Evolutionary conservation across 2,113 vertebrate species (phyloP).

Genomic region (Calidris pygmaea): DNA sequence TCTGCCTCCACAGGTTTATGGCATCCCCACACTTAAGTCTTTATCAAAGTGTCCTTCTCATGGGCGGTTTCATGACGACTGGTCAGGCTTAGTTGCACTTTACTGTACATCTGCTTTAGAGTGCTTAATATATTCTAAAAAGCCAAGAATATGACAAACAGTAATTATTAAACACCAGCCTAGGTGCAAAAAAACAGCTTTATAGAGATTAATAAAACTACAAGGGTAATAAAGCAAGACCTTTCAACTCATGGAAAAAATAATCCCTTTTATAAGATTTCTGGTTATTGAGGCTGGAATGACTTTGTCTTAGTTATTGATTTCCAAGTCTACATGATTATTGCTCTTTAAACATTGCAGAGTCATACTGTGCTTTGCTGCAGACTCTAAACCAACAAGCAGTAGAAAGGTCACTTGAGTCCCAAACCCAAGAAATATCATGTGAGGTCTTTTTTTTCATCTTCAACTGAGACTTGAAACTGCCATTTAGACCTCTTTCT

Average conservation of each 20-base stretch:
- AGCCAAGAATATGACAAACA: neutral
- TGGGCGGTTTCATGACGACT: neutral
- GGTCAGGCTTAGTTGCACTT: neutral
- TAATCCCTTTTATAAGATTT: neutral
- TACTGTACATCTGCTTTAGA: neutral
- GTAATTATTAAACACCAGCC: neutral
- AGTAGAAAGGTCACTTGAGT: neutral
- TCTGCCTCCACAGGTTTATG: neutral
- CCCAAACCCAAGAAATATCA: neutral
- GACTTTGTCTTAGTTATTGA: constrained; percentile 21
- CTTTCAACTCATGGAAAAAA: neutral
- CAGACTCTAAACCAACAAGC: neutral
- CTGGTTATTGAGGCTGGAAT: constrained; percentile 7
- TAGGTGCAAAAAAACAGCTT: neutral
- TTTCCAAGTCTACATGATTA: neutral
- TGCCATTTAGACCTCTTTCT: neutral
- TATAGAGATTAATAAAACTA: neutral
- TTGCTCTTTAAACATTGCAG: neutral
- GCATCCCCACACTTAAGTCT: neutral
- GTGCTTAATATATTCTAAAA: neutral
- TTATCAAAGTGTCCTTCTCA: neutral
- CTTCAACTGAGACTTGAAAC: neutral
- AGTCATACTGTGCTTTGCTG: neutral
- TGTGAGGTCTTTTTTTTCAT: neutral
- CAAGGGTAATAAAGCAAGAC: constrained; percentile 13